Evolutionary conservation across 2,888 invertebrate genomes (phyloP), one percentile per base, ranked within the genome.

Genomic region (Parnassius mnemosyne): DNA sequence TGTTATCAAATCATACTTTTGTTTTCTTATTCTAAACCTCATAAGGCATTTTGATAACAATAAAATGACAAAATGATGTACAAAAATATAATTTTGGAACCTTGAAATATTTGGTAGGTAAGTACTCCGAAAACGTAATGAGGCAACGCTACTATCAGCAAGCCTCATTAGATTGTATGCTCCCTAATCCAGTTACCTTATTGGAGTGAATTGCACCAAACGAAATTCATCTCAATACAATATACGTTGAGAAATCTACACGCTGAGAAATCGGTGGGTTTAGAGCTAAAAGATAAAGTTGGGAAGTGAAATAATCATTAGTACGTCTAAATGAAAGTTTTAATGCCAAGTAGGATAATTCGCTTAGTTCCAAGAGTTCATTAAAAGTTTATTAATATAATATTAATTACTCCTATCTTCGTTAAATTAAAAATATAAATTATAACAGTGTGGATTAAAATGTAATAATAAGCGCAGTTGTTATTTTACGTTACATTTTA

Each of bases 111-210:
- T 70, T 66, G 66, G 71, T n/a, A n/a, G n/a, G n/a, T n/a, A n/a
- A n/a, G n/a, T 72, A 42, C 71, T 72, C 68, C 69, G 68, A 66
- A 71, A 70, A 77, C 75, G 76, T 84, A 87, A 86, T 85, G 83
- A 83, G 78, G 71, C 79, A 71, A 67, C 73, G 68, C 80, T 72
- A 82, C 83, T 84, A 85, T 80, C 80, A 81, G 77, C 77, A 76
- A 71, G 78, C 75, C 78, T 83, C 87, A 86, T 88, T 86, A 84
- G 79, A 83, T 83, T 85, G 83, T 79, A 84, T 78, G 79, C 74
- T 69, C 75, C 73, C 53, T 57, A 57, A 53, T 12, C 13, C 10
- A 49, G 13, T 13, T 13, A 49, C 13, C 49, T 13, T 16, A 9
- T 49, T 49, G 7, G 13, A 49, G 1, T 49, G 49, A 49, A 49